Conservation (phyloP, 2,888 invertebrate species). For the Adelognathus sp. region DNA sequence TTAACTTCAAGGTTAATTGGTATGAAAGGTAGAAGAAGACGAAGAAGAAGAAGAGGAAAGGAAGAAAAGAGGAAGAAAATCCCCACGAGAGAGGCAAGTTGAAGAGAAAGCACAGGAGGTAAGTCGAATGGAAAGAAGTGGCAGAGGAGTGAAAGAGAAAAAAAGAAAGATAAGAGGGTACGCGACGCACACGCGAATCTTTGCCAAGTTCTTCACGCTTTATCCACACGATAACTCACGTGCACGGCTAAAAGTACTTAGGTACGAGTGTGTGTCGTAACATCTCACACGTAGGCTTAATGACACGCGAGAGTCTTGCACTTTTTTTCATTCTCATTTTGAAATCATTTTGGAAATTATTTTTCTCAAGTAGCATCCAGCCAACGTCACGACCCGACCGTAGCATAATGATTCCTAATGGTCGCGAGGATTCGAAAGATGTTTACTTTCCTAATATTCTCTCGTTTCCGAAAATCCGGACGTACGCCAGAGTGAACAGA, state of each 20-base stretch:
- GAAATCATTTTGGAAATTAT: constrained; percentile 34
- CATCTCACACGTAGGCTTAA: constrained; percentile 41
- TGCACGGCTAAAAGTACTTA: constrained; percentile 20
- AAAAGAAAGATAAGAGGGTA: constrained; percentile 45
- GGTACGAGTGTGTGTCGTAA: constrained; percentile 31
- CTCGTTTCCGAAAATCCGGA: constrained; percentile 37
- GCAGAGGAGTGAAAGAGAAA: constrained; percentile 39
- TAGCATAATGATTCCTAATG: constrained; percentile 24
- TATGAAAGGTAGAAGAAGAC: constrained; percentile 67
- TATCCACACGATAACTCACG: background rate
- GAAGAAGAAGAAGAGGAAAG: constrained; percentile 14
- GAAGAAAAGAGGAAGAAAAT: constrained; percentile 50
- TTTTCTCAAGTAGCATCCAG: constrained; percentile 36
- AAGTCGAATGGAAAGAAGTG: constrained; percentile 58
- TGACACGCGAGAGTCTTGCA: constrained; percentile 50
- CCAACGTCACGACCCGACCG: constrained; percentile 9
- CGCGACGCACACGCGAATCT: constrained; percentile 45
- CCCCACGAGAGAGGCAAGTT: constrained; percentile 50
- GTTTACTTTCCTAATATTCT: background rate
- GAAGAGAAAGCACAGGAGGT: constrained; percentile 40
- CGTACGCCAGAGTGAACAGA: constrained; percentile 46
- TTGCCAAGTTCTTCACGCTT: constrained; percentile 18
- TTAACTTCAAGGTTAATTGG: constrained; percentile 76
- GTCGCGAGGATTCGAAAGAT: constrained; percentile 15
- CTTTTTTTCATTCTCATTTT: constrained; percentile 10